phyloP scores from a whole-genome alignment of 2,797 vertebrate species.

The Hafferia zeledoni region DNA sequence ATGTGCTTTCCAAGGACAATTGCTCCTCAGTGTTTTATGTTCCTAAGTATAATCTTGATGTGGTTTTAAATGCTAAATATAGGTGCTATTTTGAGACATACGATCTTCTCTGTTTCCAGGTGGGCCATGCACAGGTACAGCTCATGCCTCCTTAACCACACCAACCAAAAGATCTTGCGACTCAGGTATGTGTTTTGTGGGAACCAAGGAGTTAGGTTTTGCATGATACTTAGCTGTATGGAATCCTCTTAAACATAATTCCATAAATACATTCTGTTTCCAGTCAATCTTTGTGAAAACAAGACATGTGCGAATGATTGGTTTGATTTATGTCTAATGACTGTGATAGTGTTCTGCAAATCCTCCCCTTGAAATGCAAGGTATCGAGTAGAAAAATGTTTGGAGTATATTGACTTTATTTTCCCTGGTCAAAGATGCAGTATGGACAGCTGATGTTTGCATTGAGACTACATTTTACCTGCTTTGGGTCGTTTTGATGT shows the following conservation, averaged over 20 bases:
- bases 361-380: background rate
- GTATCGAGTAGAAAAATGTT: background rate
- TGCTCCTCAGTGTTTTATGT: background rate
- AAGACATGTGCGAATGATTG: background rate
- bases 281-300: background rate
- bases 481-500: background rate
- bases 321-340: background rate
- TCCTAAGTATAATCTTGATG: background rate
- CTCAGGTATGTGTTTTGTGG: constrained; percentile 82
- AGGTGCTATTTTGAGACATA: background rate
- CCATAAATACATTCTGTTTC: background rate
- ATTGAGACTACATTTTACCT: background rate
- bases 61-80: background rate
- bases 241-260: background rate
- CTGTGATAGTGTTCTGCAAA: background rate
- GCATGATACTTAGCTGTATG: background rate
- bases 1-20: background rate
- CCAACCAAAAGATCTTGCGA: constrained; percentile 92
- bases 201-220: background rate
- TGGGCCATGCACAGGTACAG: constrained; percentile 90
- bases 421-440: background rate
- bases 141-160: constrained; percentile 88
- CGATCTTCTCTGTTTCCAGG: constrained; percentile 78
- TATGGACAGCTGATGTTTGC: background rate
- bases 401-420: background rate